phyloP scores from a whole-genome alignment of 2,797 vertebrate genomes.

The Todus mexicanus region DNA sequence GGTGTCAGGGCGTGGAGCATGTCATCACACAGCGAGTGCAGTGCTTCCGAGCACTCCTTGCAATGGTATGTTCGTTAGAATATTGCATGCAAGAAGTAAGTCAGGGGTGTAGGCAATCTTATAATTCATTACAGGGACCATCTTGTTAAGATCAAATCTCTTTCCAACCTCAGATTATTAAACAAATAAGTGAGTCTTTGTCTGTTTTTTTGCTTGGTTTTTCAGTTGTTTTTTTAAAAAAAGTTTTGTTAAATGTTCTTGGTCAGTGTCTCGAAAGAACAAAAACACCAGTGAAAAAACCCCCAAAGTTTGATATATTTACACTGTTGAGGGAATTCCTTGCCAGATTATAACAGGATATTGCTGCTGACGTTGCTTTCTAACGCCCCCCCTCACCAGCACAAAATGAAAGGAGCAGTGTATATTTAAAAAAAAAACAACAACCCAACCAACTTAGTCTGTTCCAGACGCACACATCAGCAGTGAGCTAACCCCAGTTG shows the following conservation, averaged over 20 bases:
- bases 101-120: not conserved
- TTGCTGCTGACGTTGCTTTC: conserved; percentile 9
- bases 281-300: not conserved
- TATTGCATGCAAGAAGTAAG: not conserved
- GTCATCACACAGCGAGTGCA: accelerated
- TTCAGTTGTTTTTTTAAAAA: not conserved
- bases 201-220: not conserved
- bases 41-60: not conserved
- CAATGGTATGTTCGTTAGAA: not conserved
- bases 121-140: not conserved
- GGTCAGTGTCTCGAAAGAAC: not conserved
- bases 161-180: not conserved
- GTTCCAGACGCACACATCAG: conserved; percentile 58
- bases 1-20: not conserved
- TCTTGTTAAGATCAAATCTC: not conserved
- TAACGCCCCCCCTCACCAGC: not conserved
- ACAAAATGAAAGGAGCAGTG: conserved; percentile 45
- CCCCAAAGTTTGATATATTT: not conserved
- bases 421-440: not conserved
- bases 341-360: not conserved
- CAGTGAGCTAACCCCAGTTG: conserved; percentile 65
- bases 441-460: not conserved
- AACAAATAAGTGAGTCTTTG: not conserved
- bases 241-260: not conserved
- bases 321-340: not conserved